Evolutionary conservation across 2,888 invertebrate species (phyloP), one percentile per base, ranked within the genome.

Genomic region (Anaspis maculata): DNA sequence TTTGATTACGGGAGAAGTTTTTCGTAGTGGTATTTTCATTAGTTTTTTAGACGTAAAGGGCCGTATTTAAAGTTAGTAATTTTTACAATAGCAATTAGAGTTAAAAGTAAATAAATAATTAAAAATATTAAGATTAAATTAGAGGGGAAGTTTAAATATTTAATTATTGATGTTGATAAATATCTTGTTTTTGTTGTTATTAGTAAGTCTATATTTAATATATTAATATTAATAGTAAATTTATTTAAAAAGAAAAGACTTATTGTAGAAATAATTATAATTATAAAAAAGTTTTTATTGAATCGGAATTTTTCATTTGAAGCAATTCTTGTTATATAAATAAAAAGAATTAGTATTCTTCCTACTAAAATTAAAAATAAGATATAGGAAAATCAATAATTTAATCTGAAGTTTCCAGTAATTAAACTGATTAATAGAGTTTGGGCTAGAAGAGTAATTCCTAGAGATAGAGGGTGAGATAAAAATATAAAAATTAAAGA

Each of bases 291-390:
- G 5, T 19, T 19, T 19, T 6, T 19, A 19, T 24, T 10, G n/a
- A 11, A 24, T 26, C 52, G 36, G 21, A 46, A 39, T 26, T 26
- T 5, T 27, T 27, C 13, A 59, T 38, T 77, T 10, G 73, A 74
- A 0, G 74, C 73, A 60, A 76, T 55, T 45, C 75, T 76, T 35
- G 73, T 72, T 2, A 79, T 70, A 61, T 79, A 79, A 61, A 77
- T 69, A 66, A 79, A 77, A 66, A 79, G 48, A 5, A 79, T 70
- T 68, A 79, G 48, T 68, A 79, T 63, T 10, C 77, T 77, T 12
- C 78, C 75, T 58, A 78, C 52, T 59, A 77, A 74, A 49, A 73
- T 69, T 65, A 77, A 52, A 54, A 77, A 74, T 67, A 76, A 51
- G 57, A 77, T 72, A 62, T 75, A 75, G 0, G 73, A 73, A 52